Conservation (phyloP, 1,140 invertebrate genomes). For the Steinernema khuongi region DNA sequence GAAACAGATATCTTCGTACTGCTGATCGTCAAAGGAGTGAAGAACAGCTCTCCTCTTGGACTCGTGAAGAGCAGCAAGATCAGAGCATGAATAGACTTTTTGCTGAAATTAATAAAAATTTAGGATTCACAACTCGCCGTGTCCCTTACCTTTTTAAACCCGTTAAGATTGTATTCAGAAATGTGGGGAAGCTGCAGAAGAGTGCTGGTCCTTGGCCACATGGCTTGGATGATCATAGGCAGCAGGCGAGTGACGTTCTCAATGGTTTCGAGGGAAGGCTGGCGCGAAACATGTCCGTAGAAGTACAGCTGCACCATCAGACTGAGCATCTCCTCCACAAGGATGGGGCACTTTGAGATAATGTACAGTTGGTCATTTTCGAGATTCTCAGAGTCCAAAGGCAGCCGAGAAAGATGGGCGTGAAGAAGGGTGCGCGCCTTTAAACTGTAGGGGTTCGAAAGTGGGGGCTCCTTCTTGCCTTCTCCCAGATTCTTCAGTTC, state of each 20-base stretch:
- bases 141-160: constrained; percentile 69
- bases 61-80: constrained; percentile 79
- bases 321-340: constrained; percentile 96
- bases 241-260: constrained; percentile 95
- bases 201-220: constrained; percentile 88
- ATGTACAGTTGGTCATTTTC: constrained; percentile 62
- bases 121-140: background rate
- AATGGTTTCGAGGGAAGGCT: constrained; percentile 86
- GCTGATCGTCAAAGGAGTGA: constrained; percentile 74
- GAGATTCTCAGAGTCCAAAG: constrained; percentile 73
- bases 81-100: constrained; percentile 66
- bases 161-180: constrained; percentile 83
- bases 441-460: constrained; percentile 89
- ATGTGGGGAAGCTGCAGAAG: constrained; percentile 91
- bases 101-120: constrained; percentile 59
- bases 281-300: constrained; percentile 68
- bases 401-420: constrained; percentile 81
- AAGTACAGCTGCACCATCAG: constrained; percentile 87
- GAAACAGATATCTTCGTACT: constrained; percentile 88
- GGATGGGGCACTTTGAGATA: constrained; percentile 26
- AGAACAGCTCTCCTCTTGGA: constrained; percentile 80
- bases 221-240: constrained; percentile 90
- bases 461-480: constrained; percentile 87
- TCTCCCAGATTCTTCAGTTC: constrained; percentile 81
- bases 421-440: constrained; percentile 89